Percentiles rank a stretch among this genome's conserved stretches.
Evolutionary conservation across 2,797 vertebrate species (phyloP).

Genomic region (Microcaecilia unicolor): DNA sequence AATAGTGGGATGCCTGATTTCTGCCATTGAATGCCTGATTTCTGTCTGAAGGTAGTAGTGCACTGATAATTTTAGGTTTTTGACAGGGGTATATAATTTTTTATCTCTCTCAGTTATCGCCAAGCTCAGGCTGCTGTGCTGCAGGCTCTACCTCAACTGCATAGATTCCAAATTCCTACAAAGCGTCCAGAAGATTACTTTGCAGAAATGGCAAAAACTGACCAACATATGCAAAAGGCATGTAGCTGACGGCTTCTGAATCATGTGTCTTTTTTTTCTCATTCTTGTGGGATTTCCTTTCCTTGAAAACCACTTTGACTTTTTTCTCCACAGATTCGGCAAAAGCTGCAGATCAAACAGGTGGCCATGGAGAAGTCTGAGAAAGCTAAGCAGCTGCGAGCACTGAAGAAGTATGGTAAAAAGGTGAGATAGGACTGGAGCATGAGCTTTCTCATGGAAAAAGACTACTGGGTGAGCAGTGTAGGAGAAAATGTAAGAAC

Average conservation of each 20-base stretch:
- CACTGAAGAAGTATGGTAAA: constrained; percentile 91
- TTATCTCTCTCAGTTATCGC: constrained; percentile 62
- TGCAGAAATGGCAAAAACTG: constrained; percentile 95
- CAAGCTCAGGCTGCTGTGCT: constrained; percentile 87
- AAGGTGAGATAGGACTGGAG: constrained; percentile 67
- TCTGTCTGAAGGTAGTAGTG: too few relatives aligned
- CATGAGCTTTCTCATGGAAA: too few relatives aligned
- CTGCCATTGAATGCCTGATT: too few relatives aligned
- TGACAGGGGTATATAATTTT: too few relatives aligned
- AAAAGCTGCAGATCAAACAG: constrained; percentile 84
- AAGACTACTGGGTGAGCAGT: too few relatives aligned
- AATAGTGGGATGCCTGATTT: too few relatives aligned
- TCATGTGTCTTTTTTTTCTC: too few relatives aligned
- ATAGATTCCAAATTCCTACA: constrained; percentile 66
- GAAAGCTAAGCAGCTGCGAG: constrained; percentile 88
- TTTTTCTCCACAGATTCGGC: constrained; percentile 67
- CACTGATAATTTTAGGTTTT: too few relatives aligned
- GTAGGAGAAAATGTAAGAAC: too few relatives aligned
- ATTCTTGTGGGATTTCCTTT: not conserved
- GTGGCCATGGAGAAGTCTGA: constrained; percentile 81
- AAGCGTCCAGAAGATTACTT: constrained; percentile 91
- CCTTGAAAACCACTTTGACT: not conserved
- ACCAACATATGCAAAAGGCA: constrained; percentile 98
- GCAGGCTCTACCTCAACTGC: constrained; percentile 70
- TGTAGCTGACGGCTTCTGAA: accelerated